Evolutionary conservation across 2,888 invertebrate species (phyloP), one percentile per base, ranked within the genome.

Genomic region (Drosophila acutilabella): DNA sequence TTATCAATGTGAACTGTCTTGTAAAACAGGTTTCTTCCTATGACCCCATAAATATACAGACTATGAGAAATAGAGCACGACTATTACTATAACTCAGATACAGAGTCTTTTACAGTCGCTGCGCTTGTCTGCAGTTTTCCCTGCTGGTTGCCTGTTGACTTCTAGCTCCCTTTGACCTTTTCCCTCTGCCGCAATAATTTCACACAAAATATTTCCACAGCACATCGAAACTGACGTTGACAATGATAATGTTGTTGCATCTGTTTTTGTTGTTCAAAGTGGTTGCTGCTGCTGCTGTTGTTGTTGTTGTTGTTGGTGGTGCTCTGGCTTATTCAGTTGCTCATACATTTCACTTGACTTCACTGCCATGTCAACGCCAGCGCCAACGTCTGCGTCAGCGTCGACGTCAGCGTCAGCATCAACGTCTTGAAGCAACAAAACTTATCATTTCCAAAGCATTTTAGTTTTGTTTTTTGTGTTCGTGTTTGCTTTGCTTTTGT

Each of bases 401-500:
- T 20, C 47, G 16, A 2, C 52, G 38, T 8, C 16, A 41, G 58
- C 36, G 36, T 13, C 56, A 18, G n/a, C 61, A n/a, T 33, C 61
- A 41, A 50, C 62, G 41, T 69, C 70, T 74, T 54, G 62, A 53
- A 42, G 66, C 57, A 74, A 58, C 62, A 42, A 44, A 83, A 83
- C 83, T 83, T 83, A 85, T 83, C 83, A 83, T 84, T 83, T 79
- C 79, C 81, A 88, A 84, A 84, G 85, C 82, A 79, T 76, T 84
- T 83, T 76, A 74, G 65, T 82, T 61, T 70, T 64, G 41, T 48
- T 18, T 52, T 26, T 47, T 65, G 40, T 44, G 65, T 59, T 54
- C 40, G 33, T 16, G 44, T 23, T 44, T 13, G 23, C 48, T 58
- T 60, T 59, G 47, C 47, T 38, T 23, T 47, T n/a, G 48, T 30